Base-by-base conservation (phyloP, 2,888 invertebrate species). In the Tenodera sinensis region DNA sequence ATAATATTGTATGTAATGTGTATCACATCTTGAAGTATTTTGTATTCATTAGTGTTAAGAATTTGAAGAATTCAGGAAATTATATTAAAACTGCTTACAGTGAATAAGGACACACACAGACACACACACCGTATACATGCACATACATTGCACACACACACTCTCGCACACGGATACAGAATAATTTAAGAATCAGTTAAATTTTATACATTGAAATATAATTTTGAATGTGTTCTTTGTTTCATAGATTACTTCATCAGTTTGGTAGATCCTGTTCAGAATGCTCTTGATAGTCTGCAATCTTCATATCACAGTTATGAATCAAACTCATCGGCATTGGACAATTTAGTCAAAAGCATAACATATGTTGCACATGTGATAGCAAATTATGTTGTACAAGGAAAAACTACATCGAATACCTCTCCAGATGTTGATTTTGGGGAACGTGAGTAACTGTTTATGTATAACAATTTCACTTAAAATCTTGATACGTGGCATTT, bases 331-430 rank as follows among this genome's bases (percentile, higher is more conserved):
- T 83, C 88, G 88, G 91, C 91, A 47, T 86, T 92, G 28, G 92
- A 92, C 91, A 91, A 93, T 89, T 92, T 94, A 27, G 92, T 94
- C 83, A 93, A 93, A 81, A 92, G 92, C 90, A 93, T 95, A 28
- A 94, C 94, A 91, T 93, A 93, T 90, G 94, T 95, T 90, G 94
- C 95, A 8, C 96, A 96, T 92, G 93, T 94, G 87, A 92, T 96
- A 87, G 94, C 96, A 7, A 94, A 95, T 88, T 95, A 95, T 92
- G 94, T 97, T 90, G 93, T 97, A 86, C 95, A 96, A 91, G 97
- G 97, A n/a, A 96, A 96, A 92, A 96, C 97, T 2, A 96, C 97
- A 14, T 96, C 97, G 4, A 97, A 97, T 92, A 96, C 96, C 0
- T 96, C 97, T 84, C 95, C 96, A 42, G 96, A 96, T 92, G 95